Conservation (phyloP, 2,113 vertebrate species). For the Acanthochromis polyacanthus region DNA sequence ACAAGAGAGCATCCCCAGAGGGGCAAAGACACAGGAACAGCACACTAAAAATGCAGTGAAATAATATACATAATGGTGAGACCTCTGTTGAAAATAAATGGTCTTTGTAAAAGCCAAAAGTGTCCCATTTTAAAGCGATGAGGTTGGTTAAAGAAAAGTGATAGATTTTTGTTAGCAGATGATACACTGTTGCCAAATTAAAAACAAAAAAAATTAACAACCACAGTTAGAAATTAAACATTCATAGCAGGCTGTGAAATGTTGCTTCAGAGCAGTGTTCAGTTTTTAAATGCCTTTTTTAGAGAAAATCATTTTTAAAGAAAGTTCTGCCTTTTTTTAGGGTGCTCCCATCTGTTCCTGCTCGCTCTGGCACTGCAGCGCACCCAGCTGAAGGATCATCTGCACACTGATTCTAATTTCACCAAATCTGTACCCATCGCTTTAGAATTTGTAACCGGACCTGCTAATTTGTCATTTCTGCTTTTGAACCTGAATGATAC, state of each 20-base stretch:
- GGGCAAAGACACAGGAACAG: conserved; percentile 3
- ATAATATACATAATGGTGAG: not conserved
- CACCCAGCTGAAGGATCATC: no score
- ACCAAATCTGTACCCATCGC: no score
- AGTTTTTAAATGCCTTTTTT: no score
- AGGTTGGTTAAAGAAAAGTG: conserved; percentile 11
- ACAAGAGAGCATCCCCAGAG: conserved; percentile 10
- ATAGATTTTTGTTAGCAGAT: not conserved
- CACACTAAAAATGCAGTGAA: conserved; percentile 3
- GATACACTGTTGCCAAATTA: no score
- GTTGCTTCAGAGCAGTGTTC: not conserved
- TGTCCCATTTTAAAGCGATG: not conserved
- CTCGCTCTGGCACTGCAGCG: no score
- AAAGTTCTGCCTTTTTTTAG: no score
- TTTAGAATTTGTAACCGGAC: no score
- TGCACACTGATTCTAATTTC: no score
- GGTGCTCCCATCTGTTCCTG: no score
- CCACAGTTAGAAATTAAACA: not conserved
- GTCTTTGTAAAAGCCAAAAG: not conserved
- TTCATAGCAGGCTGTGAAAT: not conserved
- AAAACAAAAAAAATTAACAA: not conserved
- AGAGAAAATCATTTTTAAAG: no score
- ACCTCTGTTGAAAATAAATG: not conserved
- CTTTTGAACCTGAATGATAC: no score
- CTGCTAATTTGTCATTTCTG: no score